Conservation (phyloP, 2,113 vertebrate species). For the Rhodinocichla rosea region DNA sequence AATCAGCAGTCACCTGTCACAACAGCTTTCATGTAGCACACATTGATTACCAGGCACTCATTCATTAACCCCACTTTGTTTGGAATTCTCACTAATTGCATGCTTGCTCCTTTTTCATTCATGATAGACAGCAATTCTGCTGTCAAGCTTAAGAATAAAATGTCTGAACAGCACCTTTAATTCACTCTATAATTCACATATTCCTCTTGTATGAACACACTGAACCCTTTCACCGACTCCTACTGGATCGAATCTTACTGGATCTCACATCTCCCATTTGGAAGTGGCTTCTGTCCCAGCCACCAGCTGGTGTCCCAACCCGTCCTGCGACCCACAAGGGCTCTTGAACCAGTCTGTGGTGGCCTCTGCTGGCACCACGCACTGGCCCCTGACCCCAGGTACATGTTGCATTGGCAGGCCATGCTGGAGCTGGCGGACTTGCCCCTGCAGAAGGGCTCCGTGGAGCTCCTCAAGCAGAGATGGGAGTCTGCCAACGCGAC, state of each 20-base stretch:
- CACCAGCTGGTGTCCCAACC: neutral
- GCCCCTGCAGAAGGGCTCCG: constrained; percentile 62
- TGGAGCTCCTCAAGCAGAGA: constrained; percentile 66
- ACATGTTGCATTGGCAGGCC: constrained; percentile 58
- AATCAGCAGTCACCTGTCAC: constrained; percentile 18
- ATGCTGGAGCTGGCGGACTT: constrained; percentile 37
- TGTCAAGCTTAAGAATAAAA: neutral
- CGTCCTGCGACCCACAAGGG: accelerated
- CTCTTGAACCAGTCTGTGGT: accelerated
- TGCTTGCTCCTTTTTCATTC: constrained; percentile 22
- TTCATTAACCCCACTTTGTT: constrained; percentile 35
- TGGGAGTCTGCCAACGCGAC: constrained; percentile 54
- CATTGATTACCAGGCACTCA: neutral
- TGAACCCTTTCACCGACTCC: neutral
- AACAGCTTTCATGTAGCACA: constrained; percentile 5
- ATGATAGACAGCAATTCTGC: neutral
- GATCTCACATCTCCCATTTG: neutral
- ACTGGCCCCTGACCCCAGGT: neutral
- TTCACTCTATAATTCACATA: neutral
- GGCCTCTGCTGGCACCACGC: neutral
- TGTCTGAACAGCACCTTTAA: neutral
- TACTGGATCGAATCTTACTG: neutral
- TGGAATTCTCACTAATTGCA: constrained; percentile 25
- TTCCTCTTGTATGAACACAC: neutral
- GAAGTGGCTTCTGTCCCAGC: neutral